Evolutionary conservation across 2,888 invertebrate species (phyloP).

Genomic region (Sarcophaga caerulescens): DNA sequence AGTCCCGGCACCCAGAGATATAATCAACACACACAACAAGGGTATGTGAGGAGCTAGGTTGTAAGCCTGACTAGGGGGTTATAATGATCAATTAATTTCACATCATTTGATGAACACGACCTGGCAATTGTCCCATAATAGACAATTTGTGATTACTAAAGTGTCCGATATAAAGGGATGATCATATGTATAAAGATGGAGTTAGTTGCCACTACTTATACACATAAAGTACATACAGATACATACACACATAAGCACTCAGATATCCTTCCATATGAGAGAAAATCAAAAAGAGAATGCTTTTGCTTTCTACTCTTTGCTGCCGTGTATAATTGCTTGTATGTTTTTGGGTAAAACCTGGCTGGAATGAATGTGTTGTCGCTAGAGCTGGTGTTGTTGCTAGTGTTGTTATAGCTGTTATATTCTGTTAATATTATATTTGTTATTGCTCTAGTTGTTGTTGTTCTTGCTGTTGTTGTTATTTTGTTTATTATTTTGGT

Average conservation of each 20-base stretch:
- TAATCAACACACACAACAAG: no score
- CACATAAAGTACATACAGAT: background rate
- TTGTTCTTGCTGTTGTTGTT: background rate
- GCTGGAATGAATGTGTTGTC: background rate
- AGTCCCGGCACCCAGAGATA: no score
- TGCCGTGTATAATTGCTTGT: background rate
- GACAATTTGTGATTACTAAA: no score
- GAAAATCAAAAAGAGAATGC: background rate
- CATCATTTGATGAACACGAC: no score
- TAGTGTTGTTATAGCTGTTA: background rate
- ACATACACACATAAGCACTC: background rate
- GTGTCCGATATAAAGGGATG: no score
- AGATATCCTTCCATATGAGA: background rate
- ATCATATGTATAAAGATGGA: no score
- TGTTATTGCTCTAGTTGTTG: background rate
- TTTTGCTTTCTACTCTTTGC: background rate
- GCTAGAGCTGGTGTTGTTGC: background rate
- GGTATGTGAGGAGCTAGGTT: no score
- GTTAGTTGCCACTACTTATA: no score
- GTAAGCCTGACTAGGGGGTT: no score
- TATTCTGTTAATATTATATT: background rate
- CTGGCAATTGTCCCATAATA: no score
- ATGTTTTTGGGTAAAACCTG: background rate
- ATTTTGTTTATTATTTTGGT: constrained; percentile 4
- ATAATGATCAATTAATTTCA: no score